phyloP scores from a whole-genome alignment of 2,113 vertebrate genomes.

The Phaetusa simplex region DNA sequence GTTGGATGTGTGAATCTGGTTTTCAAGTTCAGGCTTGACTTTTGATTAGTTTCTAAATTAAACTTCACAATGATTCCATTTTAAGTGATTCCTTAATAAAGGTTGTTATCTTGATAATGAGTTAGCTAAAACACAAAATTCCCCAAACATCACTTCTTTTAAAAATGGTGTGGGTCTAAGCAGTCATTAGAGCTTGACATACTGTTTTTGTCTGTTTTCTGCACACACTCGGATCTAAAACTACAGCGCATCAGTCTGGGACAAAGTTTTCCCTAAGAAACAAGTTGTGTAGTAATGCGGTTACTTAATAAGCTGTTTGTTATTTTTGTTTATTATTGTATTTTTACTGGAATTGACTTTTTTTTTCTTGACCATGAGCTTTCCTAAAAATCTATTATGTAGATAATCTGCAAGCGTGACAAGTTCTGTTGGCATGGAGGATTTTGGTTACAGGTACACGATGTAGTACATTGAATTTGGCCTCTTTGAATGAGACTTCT shows the following conservation, averaged over 20 bases:
- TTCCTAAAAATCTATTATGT: neutral
- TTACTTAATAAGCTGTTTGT: neutral
- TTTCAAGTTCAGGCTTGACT: slow-evolving; percentile 42
- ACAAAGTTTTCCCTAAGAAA: neutral
- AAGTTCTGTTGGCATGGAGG: neutral
- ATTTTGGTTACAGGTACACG: neutral
- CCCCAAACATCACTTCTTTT: neutral
- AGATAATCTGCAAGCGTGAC: neutral
- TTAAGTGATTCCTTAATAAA: slow-evolving; percentile 51
- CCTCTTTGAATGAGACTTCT: neutral
- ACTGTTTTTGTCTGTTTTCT: neutral
- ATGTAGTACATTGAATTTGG: neutral
- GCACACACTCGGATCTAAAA: neutral
- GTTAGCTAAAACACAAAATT: neutral
- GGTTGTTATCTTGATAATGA: neutral
- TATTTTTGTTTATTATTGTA: neutral
- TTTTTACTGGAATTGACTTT: neutral
- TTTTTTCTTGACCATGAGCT: neutral
- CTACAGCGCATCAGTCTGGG: neutral
- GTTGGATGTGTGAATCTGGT: slow-evolving; percentile 34
- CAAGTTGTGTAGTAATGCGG: neutral
- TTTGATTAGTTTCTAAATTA: slow-evolving; percentile 60
- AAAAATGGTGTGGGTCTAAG: neutral
- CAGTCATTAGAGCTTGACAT: neutral
- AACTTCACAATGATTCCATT: slow-evolving; percentile 40